phyloP scores from a whole-genome alignment of 2,797 vertebrate species.

The Enteromius paludinosus region DNA sequence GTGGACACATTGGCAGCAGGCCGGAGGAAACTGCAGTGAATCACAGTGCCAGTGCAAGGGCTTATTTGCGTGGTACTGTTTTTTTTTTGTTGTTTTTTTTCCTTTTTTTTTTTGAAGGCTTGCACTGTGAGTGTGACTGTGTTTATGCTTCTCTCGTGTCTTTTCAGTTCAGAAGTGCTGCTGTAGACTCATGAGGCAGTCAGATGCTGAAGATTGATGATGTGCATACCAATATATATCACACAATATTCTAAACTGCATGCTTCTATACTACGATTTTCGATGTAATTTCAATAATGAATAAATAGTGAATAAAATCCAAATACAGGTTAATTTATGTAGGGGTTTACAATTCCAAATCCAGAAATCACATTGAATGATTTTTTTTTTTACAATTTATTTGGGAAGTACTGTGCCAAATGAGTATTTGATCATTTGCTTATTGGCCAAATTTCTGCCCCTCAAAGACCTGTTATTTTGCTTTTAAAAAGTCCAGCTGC shows the following conservation, averaged over 20 bases:
- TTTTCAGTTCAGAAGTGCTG: conserved; percentile 18
- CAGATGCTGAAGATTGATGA: neutral
- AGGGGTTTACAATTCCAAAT: too few relatives aligned
- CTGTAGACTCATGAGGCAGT: neutral
- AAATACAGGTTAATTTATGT: neutral
- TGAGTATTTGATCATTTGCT: too few relatives aligned
- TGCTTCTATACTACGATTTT: neutral
- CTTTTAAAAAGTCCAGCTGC: too few relatives aligned
- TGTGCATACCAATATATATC: neutral
- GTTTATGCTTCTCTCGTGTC: conserved; percentile 30
- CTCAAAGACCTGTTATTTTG: too few relatives aligned
- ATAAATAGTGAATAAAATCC: neutral
- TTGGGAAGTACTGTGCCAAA: too few relatives aligned
- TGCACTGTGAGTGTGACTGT: conserved; percentile 17
- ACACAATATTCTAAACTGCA: neutral
- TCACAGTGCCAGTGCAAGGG: conserved; percentile 20
- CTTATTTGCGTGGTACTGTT: conserved; percentile 28
- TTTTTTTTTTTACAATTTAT: too few relatives aligned
- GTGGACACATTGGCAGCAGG: conserved; percentile 29
- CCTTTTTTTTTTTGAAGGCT: conserved; percentile 21
- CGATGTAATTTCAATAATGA: neutral
- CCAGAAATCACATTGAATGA: too few relatives aligned
- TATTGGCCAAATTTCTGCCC: too few relatives aligned
- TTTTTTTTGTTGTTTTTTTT: neutral
- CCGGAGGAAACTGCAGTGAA: conserved; percentile 23